Base-by-base conservation (phyloP, 1,140 invertebrate species). In the Armadillidium nasatum region DNA sequence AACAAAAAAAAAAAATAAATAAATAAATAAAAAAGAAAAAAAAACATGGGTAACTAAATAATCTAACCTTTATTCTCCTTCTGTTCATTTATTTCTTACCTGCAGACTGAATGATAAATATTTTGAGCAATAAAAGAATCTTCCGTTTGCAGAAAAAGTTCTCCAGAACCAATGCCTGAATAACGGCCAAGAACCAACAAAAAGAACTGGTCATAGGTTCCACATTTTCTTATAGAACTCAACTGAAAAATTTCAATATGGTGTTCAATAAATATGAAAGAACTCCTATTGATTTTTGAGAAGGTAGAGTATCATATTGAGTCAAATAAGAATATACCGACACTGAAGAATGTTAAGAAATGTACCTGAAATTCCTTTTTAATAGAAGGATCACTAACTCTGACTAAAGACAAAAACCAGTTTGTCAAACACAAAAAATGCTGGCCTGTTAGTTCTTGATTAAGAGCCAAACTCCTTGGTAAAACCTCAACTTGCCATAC, bases 401-500 rank as follows among this genome's bases (percentile, higher is more conserved):
- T 68, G 10, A 75, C 73, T 19, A 75, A 68, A 23, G 73, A 75
- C 6, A 75, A 54, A n/a, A 44, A 44, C 21, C 73, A 22, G 22
- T 75, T 68, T n/a, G 73, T 75, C 46, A 75, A 54, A 45, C 73
- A 75, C 13, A 75, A 67, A 11, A 22, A 75, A 23, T 60, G 10
- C 6, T 75, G 54, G 22, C 73, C 73, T 7, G 73, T 67, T 9
- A 44, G 22, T 2, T 67, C 66, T 44, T 75, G 66, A 44, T 44
- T 66, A 54, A 46, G 43, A 13, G 60, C 73, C n/a, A 75, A 10
- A 43, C 73, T 67, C 15, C 73, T 66, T 19, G 33, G 66, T 45
- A 54, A 44, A 2, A 75, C 73, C 43, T 75, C 73, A 2, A 75
- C 73, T 10, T 43, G 73, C 73, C 73, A 75, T 60, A 75, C 73